These are phyloP conservation scores for Penelope pileata DNA, from an alignment of 2,113 vertebrate genomes.

Conservation along the genomic window DNA sequence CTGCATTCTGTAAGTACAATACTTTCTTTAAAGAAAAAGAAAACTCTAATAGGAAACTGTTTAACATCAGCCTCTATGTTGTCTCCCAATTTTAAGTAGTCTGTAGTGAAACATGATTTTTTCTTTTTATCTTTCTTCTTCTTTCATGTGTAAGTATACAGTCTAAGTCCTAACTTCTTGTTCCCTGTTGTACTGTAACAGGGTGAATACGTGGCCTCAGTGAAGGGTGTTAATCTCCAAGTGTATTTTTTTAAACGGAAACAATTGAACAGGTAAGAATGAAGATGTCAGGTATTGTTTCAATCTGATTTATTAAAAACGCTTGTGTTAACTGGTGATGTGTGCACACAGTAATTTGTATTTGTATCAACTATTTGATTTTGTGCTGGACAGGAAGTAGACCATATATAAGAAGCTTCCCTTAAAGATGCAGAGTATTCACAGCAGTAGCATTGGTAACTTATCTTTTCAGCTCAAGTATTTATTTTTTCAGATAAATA, in stretches of 20 bases:
- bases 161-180: neutral
- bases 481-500: neutral
- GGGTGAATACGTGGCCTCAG: conserved; percentile 88
- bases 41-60: neutral
- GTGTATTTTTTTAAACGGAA: conserved; percentile 91
- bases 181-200: conserved; percentile 46
- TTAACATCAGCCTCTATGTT: neutral
- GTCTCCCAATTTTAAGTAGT: neutral
- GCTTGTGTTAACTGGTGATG: neutral
- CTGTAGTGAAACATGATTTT: neutral
- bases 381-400: neutral
- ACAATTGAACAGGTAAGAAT: conserved; percentile 83
- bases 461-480: neutral
- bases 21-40: neutral
- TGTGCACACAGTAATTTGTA: neutral
- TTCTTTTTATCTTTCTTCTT: neutral
- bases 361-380: neutral
- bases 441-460: neutral
- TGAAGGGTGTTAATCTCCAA: conserved; percentile 75
- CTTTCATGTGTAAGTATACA: neutral
- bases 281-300: neutral
- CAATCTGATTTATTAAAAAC: neutral
- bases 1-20: neutral
- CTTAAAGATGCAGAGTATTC: neutral
- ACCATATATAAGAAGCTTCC: neutral